Conservation (phyloP, 2,888 invertebrate genomes). For the Myopa tessellatipennis region DNA sequence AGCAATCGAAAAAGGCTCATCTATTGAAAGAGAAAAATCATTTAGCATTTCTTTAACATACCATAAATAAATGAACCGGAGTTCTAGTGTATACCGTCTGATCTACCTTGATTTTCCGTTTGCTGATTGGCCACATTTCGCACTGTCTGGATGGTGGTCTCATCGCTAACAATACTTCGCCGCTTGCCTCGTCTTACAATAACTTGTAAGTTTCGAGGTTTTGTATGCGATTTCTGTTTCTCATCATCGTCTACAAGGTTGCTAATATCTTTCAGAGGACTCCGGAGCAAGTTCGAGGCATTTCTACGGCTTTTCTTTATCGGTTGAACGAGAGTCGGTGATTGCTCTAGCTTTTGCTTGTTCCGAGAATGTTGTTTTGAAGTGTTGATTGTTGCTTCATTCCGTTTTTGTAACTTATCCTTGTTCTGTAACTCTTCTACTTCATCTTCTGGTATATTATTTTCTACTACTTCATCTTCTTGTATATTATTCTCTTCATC, state of each 20-base stretch:
- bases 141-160: not conserved
- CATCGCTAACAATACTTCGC: not conserved
- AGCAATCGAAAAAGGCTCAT: not conserved
- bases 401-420: not conserved
- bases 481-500: not conserved
- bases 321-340: not conserved
- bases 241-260: not conserved
- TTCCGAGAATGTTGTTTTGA: not conserved
- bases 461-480: not conserved
- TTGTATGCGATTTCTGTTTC: not conserved
- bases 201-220: slow-evolving; percentile 7
- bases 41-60: not conserved
- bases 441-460: not conserved
- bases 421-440: not conserved
- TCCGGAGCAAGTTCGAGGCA: not conserved
- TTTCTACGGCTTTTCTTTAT: not conserved
- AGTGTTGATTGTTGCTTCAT: too few species aligned
- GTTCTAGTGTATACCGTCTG: not conserved
- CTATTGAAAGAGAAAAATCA: not conserved
- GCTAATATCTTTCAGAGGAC: slow-evolving; percentile 15
- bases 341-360: not conserved
- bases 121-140: not conserved
- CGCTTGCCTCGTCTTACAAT: slow-evolving; percentile 19
- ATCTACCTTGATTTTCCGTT: not conserved
- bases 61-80: not conserved